Evolutionary conservation across 2,113 vertebrate genomes (phyloP).

Genomic region (Pipra filicauda): DNA sequence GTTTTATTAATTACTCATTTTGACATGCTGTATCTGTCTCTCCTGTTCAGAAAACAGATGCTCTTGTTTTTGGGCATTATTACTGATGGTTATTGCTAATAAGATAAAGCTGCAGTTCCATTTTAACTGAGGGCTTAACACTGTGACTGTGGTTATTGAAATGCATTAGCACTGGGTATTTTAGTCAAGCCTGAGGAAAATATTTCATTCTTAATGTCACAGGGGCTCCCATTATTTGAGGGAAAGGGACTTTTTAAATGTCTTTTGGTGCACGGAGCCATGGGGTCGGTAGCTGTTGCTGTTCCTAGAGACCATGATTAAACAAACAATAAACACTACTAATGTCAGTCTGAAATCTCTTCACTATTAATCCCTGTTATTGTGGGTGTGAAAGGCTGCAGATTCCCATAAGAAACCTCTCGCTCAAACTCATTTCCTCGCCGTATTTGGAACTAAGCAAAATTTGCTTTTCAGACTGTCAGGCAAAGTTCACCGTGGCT

Average conservation of each 20-base stretch:
- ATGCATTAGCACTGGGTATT: neutral
- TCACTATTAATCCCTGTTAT: neutral
- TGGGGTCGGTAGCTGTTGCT: neutral
- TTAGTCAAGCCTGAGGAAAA: slow-evolving; percentile 7
- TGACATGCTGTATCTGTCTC: slow-evolving; percentile 64
- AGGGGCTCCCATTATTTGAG: neutral
- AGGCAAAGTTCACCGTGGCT: neutral
- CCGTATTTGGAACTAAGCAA: neutral
- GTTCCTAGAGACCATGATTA: neutral
- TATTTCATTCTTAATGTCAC: neutral
- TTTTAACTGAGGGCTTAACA: slow-evolving; percentile 11
- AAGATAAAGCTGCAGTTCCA: slow-evolving; percentile 19
- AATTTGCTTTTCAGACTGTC: neutral
- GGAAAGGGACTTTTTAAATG: neutral
- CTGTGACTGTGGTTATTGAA: slow-evolving; percentile 1
- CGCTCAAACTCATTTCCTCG: neutral
- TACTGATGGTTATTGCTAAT: slow-evolving; percentile 60
- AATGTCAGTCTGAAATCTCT: neutral
- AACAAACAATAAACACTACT: neutral
- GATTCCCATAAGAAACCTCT: neutral
- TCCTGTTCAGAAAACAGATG: slow-evolving; percentile 65
- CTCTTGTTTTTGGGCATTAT: slow-evolving; percentile 45
- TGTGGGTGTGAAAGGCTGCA: neutral
- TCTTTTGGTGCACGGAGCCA: neutral
- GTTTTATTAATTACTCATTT: slow-evolving; percentile 70